These are phyloP conservation scores for Bradypodion pumilum DNA, from an alignment of 2,797 vertebrate genomes.

Conservation along the genomic window DNA sequence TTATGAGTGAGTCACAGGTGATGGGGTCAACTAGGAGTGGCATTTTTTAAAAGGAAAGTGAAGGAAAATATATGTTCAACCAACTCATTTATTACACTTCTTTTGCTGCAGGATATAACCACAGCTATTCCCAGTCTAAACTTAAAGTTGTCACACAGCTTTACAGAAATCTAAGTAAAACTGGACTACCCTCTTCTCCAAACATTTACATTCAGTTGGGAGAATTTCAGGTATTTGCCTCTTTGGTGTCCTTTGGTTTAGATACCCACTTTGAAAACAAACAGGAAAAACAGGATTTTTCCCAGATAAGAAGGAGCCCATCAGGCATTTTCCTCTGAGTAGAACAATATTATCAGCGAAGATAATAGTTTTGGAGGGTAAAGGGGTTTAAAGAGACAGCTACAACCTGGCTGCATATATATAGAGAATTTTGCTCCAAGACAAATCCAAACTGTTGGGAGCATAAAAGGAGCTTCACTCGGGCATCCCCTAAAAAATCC, in stretches of 20 bases:
- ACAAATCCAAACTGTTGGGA: background rate
- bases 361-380: background rate
- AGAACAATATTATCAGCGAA: background rate
- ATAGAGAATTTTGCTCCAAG: background rate
- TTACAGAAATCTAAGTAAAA: background rate
- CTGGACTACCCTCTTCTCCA: background rate
- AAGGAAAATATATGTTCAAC: background rate
- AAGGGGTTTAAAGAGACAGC: background rate
- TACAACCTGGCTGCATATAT: background rate
- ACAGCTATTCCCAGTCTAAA: background rate
- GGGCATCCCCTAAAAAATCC: too few relatives aligned
- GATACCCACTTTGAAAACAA: constrained; percentile 23
- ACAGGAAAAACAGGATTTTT: constrained; percentile 4
- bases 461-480: too few relatives aligned
- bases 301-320: background rate
- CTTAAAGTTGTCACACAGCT: background rate
- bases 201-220: background rate
- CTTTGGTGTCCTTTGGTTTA: constrained; percentile 1
- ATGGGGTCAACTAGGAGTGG: background rate
- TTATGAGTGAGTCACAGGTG: too few relatives aligned
- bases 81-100: background rate
- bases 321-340: background rate
- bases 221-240: background rate
- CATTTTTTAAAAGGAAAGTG: background rate
- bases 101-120: background rate